These are phyloP conservation scores for Leuciscus waleckii DNA, from an alignment of 2,797 vertebrate species.

Conservation along the genomic window DNA sequence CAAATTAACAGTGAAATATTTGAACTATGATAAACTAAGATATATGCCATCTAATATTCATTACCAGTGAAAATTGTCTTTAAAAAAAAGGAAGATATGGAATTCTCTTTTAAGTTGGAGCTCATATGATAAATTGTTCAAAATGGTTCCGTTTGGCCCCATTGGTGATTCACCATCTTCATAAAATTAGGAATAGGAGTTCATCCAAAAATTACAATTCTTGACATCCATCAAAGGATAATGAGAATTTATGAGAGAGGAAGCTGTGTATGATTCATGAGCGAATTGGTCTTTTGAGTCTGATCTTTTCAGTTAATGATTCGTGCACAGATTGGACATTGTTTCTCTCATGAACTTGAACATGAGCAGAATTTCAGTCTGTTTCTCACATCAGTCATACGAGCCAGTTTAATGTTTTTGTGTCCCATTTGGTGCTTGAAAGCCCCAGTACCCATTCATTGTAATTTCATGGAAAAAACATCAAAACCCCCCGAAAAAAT, in stretches of 20 bases:
- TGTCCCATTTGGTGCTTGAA: neutral
- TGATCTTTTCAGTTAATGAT: neutral
- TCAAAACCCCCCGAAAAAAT: no score
- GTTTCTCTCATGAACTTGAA: neutral
- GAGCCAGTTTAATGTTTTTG: no score
- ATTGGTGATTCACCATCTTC: neutral
- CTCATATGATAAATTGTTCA: neutral
- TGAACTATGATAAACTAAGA: no score
- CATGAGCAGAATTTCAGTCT: neutral
- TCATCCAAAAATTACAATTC: neutral
- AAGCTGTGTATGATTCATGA: no score
- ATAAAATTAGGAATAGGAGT: neutral
- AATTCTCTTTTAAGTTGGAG: neutral
- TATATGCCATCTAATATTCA: neutral
- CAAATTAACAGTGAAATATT: neutral
- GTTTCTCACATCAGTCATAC: neutral
- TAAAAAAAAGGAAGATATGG: neutral
- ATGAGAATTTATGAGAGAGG: neutral
- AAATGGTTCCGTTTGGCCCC: neutral
- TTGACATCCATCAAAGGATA: neutral
- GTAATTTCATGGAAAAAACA: neutral
- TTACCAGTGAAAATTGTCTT: neutral
- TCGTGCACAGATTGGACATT: neutral
- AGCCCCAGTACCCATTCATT: neutral
- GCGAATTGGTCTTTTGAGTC: neutral